Base-by-base conservation (phyloP, 1,140 invertebrate genomes). In the Bilobella aurantiaca region DNA sequence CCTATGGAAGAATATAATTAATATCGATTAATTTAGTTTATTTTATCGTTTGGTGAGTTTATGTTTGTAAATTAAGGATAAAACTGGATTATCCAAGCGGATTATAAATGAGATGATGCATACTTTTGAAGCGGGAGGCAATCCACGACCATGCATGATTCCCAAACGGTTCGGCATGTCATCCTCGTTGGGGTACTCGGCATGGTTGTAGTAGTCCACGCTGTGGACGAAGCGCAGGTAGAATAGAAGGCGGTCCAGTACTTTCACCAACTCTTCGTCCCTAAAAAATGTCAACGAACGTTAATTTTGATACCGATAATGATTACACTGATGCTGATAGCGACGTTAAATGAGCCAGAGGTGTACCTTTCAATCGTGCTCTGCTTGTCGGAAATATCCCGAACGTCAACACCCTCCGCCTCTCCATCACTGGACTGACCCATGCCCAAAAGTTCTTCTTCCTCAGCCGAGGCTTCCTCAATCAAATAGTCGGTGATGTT, bases 151-250 rank as follows among this genome's bases (percentile, higher is more conserved):
- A 77, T 99, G 96, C 82, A 99, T 93, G 67, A 99, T 96, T 18
- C 96, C 96, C 79, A 96, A 97, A 30, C 95, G 83, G 77, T 99
- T 98, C 0, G 97, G 97, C 96, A 99, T 99, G 76, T 97, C 95
- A 78, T 99, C 96, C 79, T 99, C 97, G 75, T 97, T 96, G 0
- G 95, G 93, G 81, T 99, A 99, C 74, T 99, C 96, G 74, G 91
- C 94, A 73, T 96, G 92, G 79, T 96, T 97, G 77, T 99, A 99
- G 76, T 96, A 99, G 78, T 99, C 97, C 53, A 99, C 88, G 0
- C 95, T 98, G 79, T 99, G 95, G 0, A 99, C 97, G 53, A 99
- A 85, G 32, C 97, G 84, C 67, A 99, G 78, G 76, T 99, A 99
- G 12, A 98, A 77, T 32, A 99, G 84, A 46, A 99, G 82, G 34